Evolutionary conservation across 1,140 invertebrate genomes (phyloP).

Genomic region (Cherax quadricarinatus): DNA sequence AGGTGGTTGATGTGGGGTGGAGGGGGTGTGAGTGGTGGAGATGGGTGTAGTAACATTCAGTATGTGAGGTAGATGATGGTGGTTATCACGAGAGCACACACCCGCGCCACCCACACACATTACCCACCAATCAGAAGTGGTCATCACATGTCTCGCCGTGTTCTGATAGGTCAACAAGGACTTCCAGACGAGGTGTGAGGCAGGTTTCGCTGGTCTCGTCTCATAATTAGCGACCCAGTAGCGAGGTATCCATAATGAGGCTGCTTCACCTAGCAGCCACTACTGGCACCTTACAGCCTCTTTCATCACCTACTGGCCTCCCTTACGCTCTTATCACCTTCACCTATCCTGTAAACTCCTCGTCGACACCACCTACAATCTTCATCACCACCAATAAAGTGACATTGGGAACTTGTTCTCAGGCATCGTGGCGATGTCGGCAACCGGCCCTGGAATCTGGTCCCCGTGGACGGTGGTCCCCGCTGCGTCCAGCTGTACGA

Average conservation of each 20-base stretch:
- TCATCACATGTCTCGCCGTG: conserved; percentile 50
- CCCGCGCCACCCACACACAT: conserved; percentile 7
- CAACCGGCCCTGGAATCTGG: conserved; percentile 17
- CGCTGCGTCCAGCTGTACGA: too few species aligned
- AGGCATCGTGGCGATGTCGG: not conserved
- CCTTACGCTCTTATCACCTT: not conserved
- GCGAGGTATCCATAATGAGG: conserved; percentile 45
- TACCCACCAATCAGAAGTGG: conserved; percentile 53
- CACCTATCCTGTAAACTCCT: not conserved
- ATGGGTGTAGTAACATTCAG: not conserved
- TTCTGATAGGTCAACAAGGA: conserved; percentile 61
- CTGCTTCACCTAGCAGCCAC: not conserved
- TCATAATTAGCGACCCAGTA: conserved; percentile 56
- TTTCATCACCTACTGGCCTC: not conserved
- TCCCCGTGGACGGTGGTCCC: not conserved
- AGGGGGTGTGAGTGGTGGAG: not conserved
- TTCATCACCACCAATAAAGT: conserved; percentile 16
- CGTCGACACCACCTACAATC: not conserved
- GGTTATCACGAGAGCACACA: conserved; percentile 35
- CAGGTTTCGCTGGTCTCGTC: conserved; percentile 43
- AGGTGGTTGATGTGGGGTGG: not conserved
- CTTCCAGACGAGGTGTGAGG: conserved; percentile 48
- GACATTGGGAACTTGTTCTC: conserved; percentile 23
- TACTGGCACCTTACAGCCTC: not conserved
- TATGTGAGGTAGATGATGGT: conserved; percentile 3